phyloP scores from a whole-genome alignment of 1,140 invertebrate species.

The Glossosoma conforme region DNA sequence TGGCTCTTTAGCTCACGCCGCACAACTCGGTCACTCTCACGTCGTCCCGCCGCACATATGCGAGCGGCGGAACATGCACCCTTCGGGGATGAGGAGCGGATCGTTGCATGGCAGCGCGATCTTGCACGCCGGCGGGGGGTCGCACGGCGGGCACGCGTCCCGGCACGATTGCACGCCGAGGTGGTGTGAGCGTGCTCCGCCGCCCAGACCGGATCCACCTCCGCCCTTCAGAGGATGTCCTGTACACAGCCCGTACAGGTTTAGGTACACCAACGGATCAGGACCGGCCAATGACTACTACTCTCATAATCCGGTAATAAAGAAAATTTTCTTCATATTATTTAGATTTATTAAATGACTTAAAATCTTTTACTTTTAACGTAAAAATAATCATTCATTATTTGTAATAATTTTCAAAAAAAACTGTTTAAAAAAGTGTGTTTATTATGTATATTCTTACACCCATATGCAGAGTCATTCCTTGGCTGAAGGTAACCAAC shows the following conservation, averaged over 20 bases:
- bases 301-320: constrained; percentile 52
- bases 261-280: constrained; percentile 54
- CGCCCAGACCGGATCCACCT: constrained; percentile 29
- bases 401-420: too few relatives aligned
- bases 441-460: too few relatives aligned
- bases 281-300: constrained; percentile 41
- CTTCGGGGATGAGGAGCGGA: constrained; percentile 11
- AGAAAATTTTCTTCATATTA: too few relatives aligned
- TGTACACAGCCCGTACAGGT: constrained; percentile 60
- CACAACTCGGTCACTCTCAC: constrained; percentile 7
- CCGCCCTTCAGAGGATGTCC: constrained; percentile 50
- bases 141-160: constrained; percentile 7
- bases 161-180: constrained; percentile 18
- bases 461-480: too few relatives aligned
- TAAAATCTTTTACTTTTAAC: too few relatives aligned
- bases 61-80: constrained; percentile 17
- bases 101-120: constrained; percentile 23
- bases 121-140: constrained; percentile 12
- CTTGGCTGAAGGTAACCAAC: too few relatives aligned
- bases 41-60: constrained; percentile 9
- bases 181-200: constrained; percentile 29
- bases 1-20: constrained; percentile 18
- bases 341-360: too few relatives aligned
- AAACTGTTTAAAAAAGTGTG: too few relatives aligned
- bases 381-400: too few relatives aligned